Base-by-base conservation (phyloP, 2,113 vertebrate genomes). In the Leucoraja erinaceus region DNA sequence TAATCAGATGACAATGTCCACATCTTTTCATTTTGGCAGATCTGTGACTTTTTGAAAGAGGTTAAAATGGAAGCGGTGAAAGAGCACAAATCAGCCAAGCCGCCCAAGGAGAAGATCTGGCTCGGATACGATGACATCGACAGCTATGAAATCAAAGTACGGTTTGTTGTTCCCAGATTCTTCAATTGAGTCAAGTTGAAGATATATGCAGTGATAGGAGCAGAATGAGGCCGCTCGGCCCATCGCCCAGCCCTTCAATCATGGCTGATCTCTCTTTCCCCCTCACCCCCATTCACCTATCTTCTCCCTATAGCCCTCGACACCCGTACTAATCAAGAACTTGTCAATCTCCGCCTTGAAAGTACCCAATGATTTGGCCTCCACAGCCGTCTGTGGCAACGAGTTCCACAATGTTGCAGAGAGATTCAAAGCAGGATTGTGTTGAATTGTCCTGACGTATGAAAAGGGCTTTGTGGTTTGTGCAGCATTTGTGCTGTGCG, bases 41-140 rank as follows among this genome's bases (percentile, higher is more conserved):
- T 84, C 81, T 84, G 81, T 59, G 81, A 61, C 54, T 84, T 84
- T 11, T 84, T 84, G 54, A 84, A 84, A 28, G 22, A n/a, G 5
- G 54, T 54, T 84, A n/a, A 84, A 61, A 28, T 6, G 0, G 10
- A 5, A 28, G 12, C 59, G 8, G 28, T 59, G 28, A 8, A 28
- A 3, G 54, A 59, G 0, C 54, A 84, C 9, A 28, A 28, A 22
- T 47, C 28, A 8, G 4, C 81, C 25, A 59, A 11, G 11, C 47
- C 56, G 28, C 10, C 54, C 3, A 61, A 14, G 22, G 81, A 54
- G 25, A 84, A n/a, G 54, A 54, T 84, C 10, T 84, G 81, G 81
- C 81, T 84, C 59, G 81, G 81, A 28, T 84, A 84, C 11, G 81
- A 84, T 28, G 81, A 84, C 10, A 2, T n/a, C 1, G 28, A 84